Evolutionary conservation across 2,113 vertebrate genomes (phyloP).

Genomic region (Amazona vittata): DNA sequence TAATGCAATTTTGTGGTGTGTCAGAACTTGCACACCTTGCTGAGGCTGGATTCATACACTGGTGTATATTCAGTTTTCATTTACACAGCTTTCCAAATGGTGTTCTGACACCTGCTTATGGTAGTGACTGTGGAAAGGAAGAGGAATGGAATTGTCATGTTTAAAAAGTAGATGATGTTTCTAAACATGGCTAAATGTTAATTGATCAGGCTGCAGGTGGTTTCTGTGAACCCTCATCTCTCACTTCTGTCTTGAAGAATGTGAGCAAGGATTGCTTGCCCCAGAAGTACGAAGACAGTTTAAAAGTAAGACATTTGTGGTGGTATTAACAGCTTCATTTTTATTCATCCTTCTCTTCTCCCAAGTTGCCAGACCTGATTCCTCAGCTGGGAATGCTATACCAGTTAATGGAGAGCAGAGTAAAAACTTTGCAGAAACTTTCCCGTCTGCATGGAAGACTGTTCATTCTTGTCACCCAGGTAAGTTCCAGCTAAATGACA

Average conservation of each 20-base stretch:
- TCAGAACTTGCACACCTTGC: accelerated
- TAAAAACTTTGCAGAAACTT: constrained; percentile 92
- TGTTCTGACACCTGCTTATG: accelerated
- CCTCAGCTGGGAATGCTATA: constrained; percentile 90
- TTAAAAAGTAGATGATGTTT: not conserved
- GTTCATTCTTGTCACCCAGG: constrained; percentile 90
- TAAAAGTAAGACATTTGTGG: not conserved
- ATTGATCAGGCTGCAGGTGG: not conserved
- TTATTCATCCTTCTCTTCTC: not conserved
- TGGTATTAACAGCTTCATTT: not conserved
- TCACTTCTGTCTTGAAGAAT: not conserved
- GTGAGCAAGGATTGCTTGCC: not conserved
- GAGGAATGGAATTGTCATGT: not conserved
- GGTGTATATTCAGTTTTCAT: not conserved
- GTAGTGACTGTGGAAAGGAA: not conserved
- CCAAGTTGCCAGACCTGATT: constrained; percentile 91
- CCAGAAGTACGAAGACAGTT: not conserved
- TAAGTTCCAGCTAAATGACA: constrained; percentile 40
- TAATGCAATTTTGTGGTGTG: not conserved
- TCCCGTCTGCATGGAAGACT: constrained; percentile 93
- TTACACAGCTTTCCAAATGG: not conserved
- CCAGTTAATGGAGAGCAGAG: constrained; percentile 94
- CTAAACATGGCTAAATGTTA: not conserved
- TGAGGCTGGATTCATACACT: accelerated
- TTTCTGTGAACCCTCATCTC: not conserved